Percentiles rank a stretch among this genome's conserved stretches.
phyloP scores from a whole-genome alignment of 2,113 vertebrate genomes.

The Paraplagusia blochii region DNA sequence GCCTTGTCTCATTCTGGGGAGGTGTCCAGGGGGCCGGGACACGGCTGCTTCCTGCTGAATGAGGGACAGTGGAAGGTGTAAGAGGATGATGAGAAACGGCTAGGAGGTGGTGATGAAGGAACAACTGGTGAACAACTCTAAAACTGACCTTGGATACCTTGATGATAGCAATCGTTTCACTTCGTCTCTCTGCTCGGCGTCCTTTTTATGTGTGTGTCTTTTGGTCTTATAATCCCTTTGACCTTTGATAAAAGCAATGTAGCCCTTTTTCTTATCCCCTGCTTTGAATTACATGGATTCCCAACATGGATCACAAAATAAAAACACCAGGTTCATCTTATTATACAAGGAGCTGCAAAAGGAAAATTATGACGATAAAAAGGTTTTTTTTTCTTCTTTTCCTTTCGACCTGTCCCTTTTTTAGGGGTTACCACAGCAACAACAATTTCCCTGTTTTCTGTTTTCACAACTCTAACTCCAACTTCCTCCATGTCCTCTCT shows the following conservation, averaged over 20 bases:
- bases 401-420: too few relatives aligned
- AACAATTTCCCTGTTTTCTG: too few relatives aligned
- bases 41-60: constrained; percentile 17
- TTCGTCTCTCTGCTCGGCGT: too few relatives aligned
- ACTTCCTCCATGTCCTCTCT: too few relatives aligned
- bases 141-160: constrained; percentile 72
- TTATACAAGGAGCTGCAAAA: constrained; percentile 23
- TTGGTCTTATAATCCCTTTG: constrained; percentile 67
- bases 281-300: constrained; percentile 79
- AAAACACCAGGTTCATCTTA: constrained; percentile 75
- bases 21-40: constrained; percentile 32
- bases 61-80: constrained; percentile 43
- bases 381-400: too few relatives aligned
- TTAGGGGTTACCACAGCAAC: too few relatives aligned
- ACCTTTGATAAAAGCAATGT: constrained; percentile 72
- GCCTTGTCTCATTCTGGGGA: constrained; percentile 13
- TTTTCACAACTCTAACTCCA: too few relatives aligned
- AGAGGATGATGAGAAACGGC: constrained; percentile 34
- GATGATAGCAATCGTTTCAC: too few relatives aligned
- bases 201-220: constrained; percentile 39
- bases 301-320: constrained; percentile 78
- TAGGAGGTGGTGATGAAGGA: constrained; percentile 35
- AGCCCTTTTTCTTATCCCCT: constrained; percentile 56
- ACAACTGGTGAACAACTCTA: constrained; percentile 41
- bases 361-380: too few relatives aligned